Percentiles rank a stretch among this genome's conserved stretches.
These are phyloP conservation scores for Eristalinus aeneus DNA, from an alignment of 2,888 invertebrate species.

Conservation along the genomic window DNA sequence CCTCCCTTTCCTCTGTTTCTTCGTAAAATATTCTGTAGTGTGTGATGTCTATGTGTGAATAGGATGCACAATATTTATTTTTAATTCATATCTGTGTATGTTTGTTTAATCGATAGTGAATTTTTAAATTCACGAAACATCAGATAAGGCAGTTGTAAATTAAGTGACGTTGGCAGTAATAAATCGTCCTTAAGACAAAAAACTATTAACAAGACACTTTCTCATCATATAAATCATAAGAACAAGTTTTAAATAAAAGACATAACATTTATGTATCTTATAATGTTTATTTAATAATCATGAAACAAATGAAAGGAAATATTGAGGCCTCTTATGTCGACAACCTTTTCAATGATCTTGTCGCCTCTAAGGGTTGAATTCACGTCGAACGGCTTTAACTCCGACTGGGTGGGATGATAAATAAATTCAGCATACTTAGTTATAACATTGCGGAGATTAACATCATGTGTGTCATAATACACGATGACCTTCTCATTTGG, in stretches of 20 bases:
- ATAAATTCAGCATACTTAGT: conserved; percentile 45
- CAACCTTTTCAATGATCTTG: conserved; percentile 37
- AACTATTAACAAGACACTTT: not conserved
- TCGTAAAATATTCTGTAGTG: conserved; percentile 5
- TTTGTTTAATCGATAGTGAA: not conserved
- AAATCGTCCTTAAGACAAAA: conserved; percentile 12
- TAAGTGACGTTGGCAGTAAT: conserved; percentile 22
- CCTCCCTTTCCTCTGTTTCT: not conserved
- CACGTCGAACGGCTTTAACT: not conserved
- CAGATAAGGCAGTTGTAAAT: not conserved
- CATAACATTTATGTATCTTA: not conserved
- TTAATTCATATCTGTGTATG: conserved; percentile 21
- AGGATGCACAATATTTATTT: conserved; percentile 42
- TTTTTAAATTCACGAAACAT: not conserved
- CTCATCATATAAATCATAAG: not conserved
- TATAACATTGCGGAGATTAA: conserved; percentile 23
- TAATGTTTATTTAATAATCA: conserved; percentile 8
- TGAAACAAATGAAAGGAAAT: conserved; percentile 45
- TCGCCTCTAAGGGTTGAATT: not conserved
- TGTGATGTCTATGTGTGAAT: conserved; percentile 8
- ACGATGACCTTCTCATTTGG: conserved; percentile 82
- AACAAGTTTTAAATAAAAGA: not conserved
- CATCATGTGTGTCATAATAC: conserved; percentile 36
- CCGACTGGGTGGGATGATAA: conserved; percentile 41
- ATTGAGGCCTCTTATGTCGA: conserved; percentile 32